phyloP scores from a whole-genome alignment of 2,797 vertebrate genomes.

The Neosilurus mollespiculum region DNA sequence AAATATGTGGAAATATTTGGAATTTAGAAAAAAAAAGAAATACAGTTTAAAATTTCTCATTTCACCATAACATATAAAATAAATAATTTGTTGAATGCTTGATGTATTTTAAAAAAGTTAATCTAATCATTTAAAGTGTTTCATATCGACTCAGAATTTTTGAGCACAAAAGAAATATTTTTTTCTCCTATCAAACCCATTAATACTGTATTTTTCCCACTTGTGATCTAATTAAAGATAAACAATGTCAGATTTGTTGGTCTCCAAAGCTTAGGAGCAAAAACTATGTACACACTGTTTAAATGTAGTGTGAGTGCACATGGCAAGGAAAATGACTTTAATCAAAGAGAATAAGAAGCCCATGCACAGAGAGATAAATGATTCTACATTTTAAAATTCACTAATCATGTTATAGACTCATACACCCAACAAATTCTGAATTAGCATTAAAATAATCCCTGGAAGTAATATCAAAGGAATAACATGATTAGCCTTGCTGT shows the following conservation, averaged over 20 bases:
- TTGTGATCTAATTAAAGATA: conserved; percentile 4
- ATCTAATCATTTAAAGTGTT: background rate
- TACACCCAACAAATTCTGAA: conserved; percentile 6
- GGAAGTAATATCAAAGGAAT: background rate
- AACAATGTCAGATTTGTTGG: conserved; percentile 11
- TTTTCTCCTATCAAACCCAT: background rate
- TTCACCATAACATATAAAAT: background rate
- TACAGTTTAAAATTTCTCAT: background rate
- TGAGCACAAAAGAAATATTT: background rate
- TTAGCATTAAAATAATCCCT: background rate
- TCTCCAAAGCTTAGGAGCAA: background rate
- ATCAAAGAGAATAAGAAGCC: conserved; percentile 16
- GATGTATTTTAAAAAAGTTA: background rate
- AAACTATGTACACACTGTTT: background rate
- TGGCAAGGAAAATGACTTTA: background rate
- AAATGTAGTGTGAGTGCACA: background rate
- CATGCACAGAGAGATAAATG: conserved; percentile 13
- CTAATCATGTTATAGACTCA: conserved; percentile 14
- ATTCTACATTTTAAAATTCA: conserved; percentile 19
- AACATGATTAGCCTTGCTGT: background rate
- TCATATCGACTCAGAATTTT: background rate
- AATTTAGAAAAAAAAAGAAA: background rate
- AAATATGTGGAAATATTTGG: conserved; percentile 2
- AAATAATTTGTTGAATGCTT: background rate
- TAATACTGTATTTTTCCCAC: background rate